A percentile compares a stretch with the other conserved stretches of the same genome.
Conservation (phyloP, 1,140 invertebrate genomes). For the Temnothorax curvispinosus region DNA sequence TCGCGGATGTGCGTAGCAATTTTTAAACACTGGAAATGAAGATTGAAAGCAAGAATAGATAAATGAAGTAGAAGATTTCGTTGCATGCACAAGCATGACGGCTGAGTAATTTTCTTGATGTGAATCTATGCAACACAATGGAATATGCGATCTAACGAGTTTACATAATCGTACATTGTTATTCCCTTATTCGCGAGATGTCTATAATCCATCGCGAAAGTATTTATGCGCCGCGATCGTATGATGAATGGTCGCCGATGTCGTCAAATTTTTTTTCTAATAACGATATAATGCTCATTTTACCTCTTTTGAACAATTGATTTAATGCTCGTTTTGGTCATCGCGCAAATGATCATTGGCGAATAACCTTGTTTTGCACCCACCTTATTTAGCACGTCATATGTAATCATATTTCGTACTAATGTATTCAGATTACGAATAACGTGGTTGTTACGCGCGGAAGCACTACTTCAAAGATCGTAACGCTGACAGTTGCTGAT, state of each 20-base stretch:
- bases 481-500: not conserved
- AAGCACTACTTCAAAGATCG: not conserved
- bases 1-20: not conserved
- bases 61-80: not conserved
- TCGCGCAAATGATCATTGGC: not conserved
- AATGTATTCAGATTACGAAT: not conserved
- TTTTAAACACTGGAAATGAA: not conserved
- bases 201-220: not conserved
- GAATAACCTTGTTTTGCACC: not conserved
- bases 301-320: not conserved
- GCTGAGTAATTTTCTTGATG: not conserved
- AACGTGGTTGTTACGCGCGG: not conserved
- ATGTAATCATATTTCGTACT: not conserved
- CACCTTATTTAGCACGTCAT: not conserved
- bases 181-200: not conserved
- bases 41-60: not conserved
- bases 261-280: not conserved
- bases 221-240: not conserved
- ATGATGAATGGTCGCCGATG: not conserved
- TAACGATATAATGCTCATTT: not conserved
- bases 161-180: constrained; percentile 16
- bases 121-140: not conserved
- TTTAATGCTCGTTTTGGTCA: not conserved
- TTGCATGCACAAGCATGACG: not conserved
- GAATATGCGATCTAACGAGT: not conserved